Conservation (phyloP, 2,888 invertebrate genomes). For the Tachina grossa region DNA sequence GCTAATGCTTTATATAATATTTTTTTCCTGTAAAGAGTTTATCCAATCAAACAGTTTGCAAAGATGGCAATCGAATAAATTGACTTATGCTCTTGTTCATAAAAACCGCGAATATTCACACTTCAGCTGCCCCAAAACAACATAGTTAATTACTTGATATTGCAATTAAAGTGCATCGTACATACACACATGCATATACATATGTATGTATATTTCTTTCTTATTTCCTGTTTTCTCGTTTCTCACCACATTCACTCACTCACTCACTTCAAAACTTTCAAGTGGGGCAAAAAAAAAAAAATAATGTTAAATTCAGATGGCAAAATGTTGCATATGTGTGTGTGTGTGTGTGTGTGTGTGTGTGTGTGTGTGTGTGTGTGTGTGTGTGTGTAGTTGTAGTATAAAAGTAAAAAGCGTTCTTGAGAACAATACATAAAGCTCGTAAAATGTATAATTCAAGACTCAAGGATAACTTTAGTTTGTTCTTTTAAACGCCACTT, state of each 20-base stretch:
- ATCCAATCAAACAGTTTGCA: no score
- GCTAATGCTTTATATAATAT: no score
- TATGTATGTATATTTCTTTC: neutral
- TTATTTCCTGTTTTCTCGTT: neutral
- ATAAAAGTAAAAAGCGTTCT: conserved; percentile 24
- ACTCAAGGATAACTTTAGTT: conserved; percentile 49
- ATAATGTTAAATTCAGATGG: conserved; percentile 16
- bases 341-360: neutral
- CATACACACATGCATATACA: neutral
- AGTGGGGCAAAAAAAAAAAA: conserved; percentile 1
- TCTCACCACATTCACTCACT: neutral
- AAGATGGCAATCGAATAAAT: no score
- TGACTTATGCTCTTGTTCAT: neutral
- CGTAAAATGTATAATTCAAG: conserved; percentile 35
- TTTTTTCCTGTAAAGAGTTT: no score
- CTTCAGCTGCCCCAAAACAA: conserved; percentile 7
- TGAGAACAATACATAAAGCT: conserved; percentile 8
- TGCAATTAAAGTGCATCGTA: conserved; percentile 51
- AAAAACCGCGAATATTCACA: neutral
- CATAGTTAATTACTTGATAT: conserved; percentile 58
- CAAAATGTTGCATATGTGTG: neutral
- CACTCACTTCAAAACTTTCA: conserved; percentile 3
- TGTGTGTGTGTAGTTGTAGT: conserved; percentile 7
- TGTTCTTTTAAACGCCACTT: conserved; percentile 47
- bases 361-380: neutral